Evolutionary conservation across 2,113 vertebrate genomes (phyloP), one percentile per base, ranked within the genome.

Genomic region (Erythrolamprus reginae): DNA sequence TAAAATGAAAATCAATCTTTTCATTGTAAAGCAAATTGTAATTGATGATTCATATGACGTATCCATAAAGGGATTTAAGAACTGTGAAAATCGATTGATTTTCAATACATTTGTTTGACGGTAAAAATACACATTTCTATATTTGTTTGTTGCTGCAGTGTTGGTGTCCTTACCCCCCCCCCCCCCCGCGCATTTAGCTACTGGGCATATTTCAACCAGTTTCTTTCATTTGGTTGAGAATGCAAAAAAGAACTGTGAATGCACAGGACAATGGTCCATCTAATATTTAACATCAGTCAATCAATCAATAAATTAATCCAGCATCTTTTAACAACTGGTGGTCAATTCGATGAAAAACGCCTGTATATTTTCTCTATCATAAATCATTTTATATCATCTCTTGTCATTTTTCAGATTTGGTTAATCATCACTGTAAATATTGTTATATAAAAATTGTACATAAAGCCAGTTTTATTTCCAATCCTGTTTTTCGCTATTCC

Each of bases 81-180:
- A 91, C 56, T 92, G 90, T 90, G 93, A 96, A 82, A 96, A 93
- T 95, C 88, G 77, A 84, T 91, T 91, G 94, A 91, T 93, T 94
- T 92, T 93, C 55, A 90, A 92, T 89, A 94, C 94, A 95, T 77
- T 77, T 42, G 70, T 77, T 33, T 42, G 17, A 42, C 21, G 6
- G 3, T 77, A 42, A 38, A 77, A 77, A 77, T 21, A 42, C 17
- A 21, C 17, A 77, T 77, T 42, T 38, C 33, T 38, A 38, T 38
- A 19, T 77, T 77, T 42, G 33, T 42, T 77, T 77, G 33, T 77
- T 77, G 70, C 33, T 77, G 70, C 12, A n/a, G n/a, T n/a, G n/a
- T n/a, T n/a, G n/a, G n/a, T n/a, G n/a, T n/a, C n/a, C n/a, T n/a
- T n/a, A n/a, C n/a, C n/a, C n/a, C n/a, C n/a, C n/a, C n/a, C n/a